Percentiles rank a stretch among this genome's conserved stretches.
Conservation (phyloP, 2,797 vertebrate species). For the Muscicapa striata region DNA sequence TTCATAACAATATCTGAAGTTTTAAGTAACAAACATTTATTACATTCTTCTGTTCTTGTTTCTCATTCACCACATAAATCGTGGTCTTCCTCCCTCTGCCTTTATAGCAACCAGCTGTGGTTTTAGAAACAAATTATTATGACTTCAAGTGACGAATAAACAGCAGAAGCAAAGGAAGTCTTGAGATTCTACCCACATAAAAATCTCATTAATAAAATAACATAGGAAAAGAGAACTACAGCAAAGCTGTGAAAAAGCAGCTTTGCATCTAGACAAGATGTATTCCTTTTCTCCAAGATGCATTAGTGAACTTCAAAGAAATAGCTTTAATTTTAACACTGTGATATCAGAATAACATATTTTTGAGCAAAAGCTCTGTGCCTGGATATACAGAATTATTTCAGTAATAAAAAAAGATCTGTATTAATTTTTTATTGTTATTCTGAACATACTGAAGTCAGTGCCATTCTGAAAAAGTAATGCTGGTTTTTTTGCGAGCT, state of each 20-base stretch:
- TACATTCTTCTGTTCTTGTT: conserved; percentile 26
- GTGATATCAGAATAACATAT: background rate
- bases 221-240: background rate
- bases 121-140: conserved; percentile 54
- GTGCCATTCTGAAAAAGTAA: background rate
- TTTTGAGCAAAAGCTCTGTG: background rate
- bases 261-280: background rate
- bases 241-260: background rate
- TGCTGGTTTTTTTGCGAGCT: background rate
- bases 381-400: background rate
- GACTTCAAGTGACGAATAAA: conserved; percentile 44
- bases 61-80: conserved; percentile 44
- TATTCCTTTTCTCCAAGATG: background rate
- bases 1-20: conserved; percentile 31
- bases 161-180: conserved; percentile 38
- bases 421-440: background rate
- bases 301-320: background rate
- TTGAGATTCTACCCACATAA: conserved; percentile 17
- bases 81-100: conserved; percentile 33
- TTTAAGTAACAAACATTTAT: conserved; percentile 33
- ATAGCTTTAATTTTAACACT: background rate
- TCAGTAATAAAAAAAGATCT: background rate
- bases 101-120: conserved; percentile 47
- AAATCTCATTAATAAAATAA: conserved; percentile 34
- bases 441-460: background rate